phyloP scores from a whole-genome alignment of 2,888 invertebrate species.

The Apomyelois bistriatella region DNA sequence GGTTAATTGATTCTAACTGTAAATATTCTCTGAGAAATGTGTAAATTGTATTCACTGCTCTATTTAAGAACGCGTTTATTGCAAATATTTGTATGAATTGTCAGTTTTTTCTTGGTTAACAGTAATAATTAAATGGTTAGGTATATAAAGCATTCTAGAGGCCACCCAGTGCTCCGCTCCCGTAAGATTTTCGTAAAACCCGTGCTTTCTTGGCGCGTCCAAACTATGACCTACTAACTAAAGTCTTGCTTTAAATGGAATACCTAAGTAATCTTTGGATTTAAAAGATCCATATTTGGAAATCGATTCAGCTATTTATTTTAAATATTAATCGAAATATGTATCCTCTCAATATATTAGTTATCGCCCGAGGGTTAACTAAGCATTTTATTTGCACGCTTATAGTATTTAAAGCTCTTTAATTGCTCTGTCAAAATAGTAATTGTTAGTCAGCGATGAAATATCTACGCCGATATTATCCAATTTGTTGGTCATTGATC shows the following conservation, averaged over 20 bases:
- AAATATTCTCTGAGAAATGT: constrained; percentile 10
- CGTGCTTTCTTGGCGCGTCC: no score
- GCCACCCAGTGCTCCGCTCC: neutral
- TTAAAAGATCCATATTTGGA: no score
- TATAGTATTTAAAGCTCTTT: constrained; percentile 31
- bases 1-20: constrained; percentile 21
- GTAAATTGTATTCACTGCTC: constrained; percentile 3
- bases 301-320: no score
- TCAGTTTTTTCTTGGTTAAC: neutral
- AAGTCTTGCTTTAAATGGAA: no score
- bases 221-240: no score
- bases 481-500: constrained; percentile 51
- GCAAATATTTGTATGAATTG: neutral
- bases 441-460: constrained; percentile 35
- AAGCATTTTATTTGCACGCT: no score
- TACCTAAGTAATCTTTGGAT: no score
- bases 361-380: no score
- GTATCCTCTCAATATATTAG: no score
- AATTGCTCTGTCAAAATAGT: constrained; percentile 61
- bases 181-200: no score
- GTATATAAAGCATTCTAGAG: neutral
- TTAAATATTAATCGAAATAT: no score
- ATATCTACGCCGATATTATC: constrained; percentile 37
- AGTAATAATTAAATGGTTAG: neutral
- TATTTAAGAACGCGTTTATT: constrained; percentile 2